A percentile compares a stretch with the other conserved stretches of the same genome.
Conservation (phyloP, 2,113 vertebrate genomes). For the Scomber japonicus region DNA sequence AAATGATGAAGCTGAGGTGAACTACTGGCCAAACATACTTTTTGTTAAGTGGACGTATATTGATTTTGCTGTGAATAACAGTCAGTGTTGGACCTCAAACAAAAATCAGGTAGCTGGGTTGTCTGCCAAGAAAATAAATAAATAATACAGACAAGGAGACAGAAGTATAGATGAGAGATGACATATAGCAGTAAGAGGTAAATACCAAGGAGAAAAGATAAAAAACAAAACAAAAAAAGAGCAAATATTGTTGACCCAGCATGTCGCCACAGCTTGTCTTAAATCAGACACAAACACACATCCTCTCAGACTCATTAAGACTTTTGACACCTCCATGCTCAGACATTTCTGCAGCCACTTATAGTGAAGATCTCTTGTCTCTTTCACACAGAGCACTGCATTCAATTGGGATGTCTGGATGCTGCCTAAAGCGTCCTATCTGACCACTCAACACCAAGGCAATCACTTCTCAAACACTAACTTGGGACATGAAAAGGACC, state of each 20-base stretch:
- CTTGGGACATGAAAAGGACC: slow-evolving; percentile 11
- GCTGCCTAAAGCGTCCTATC: not conserved
- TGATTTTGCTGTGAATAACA: slow-evolving; percentile 12
- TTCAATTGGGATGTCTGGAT: not conserved
- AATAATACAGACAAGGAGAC: not conserved
- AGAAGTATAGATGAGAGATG: not conserved
- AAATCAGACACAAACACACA: not conserved
- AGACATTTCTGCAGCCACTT: slow-evolving; percentile 5
- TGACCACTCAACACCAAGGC: not conserved
- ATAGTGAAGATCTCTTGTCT: not conserved
- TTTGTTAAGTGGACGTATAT: not conserved
- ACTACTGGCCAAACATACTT: not conserved
- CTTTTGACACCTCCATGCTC: not conserved
- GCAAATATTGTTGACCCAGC: not conserved
- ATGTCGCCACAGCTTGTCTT: not conserved
- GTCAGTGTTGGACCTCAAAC: not conserved
- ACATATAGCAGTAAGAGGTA: not conserved
- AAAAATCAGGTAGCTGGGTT: not conserved
- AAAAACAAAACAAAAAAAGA: not conserved
- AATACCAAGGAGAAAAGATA: not conserved
- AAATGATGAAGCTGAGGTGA: not conserved
- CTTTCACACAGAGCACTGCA: not conserved
- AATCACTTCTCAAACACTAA: slow-evolving; percentile 12
- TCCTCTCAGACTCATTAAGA: not conserved
- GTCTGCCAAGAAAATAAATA: not conserved